Evolutionary conservation across 2,113 vertebrate genomes (phyloP), one percentile per base, ranked within the genome.

Genomic region (Ceyx cyanopectus): DNA sequence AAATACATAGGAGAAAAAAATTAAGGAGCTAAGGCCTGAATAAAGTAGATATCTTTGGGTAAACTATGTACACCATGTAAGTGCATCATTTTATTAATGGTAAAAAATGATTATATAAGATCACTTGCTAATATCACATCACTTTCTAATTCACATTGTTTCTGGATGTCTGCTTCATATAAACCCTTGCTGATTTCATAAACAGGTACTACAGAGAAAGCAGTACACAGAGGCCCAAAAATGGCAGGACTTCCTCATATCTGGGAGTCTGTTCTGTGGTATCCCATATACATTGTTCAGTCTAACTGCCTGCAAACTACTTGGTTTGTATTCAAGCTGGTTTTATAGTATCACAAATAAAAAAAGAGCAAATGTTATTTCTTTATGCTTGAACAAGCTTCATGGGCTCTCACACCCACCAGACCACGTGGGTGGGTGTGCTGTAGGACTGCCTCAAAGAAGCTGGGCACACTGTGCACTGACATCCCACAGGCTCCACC

Each of bases 31-130:
- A 68, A 81, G 29, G 29, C 27, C 85, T 83, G 67, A 93, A 90
- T 29, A 79, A 17, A 91, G 69, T 19, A 30, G 75, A 63, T 23
- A 45, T 29, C 61, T 81, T 51, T 14, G 74, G 21, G n/a, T n/a
- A 46, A 91, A 75, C 17, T 20, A 32, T 0, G 5, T 45, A 62
- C 14, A 46, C 20, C 12, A 8, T 40, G 5, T 43, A 48, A 56
- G 43, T 2, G 3, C 54, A 85, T n/a, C 30, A 26, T 27, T 93
- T 82, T 13, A 81, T 37, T 83, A 92, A 81, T 12, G 51, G 63
- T 77, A 91, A 97, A 86, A 89, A 94, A 73, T 77, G 96, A 85
- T 61, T 81, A 60, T 51, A 93, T 74, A 58, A 67, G 45, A 94
- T 41, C 53, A 78, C 57, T 78, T 90, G 58, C 91, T 95, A 91